Evolutionary conservation across 2,888 invertebrate species (phyloP), one percentile per base, ranked within the genome.

Genomic region (Apeira syringaria): DNA sequence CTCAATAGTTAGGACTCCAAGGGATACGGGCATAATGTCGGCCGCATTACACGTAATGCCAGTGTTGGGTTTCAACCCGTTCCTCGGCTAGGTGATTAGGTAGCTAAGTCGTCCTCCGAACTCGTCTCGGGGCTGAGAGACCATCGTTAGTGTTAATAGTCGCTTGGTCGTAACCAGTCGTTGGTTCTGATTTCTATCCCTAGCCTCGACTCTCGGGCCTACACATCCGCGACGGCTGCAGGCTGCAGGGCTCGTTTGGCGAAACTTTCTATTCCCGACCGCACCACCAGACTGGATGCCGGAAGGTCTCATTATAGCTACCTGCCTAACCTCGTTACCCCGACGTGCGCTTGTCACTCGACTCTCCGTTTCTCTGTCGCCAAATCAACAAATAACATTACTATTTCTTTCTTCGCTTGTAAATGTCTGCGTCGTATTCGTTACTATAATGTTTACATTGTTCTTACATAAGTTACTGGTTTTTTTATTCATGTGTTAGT

Each of bases 231-330:
- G 61, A 72, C 61, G 55, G 59, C n/a, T n/a, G n/a, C 56, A 4
- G 15, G 15, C 59, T 63, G 64, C 63, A 68, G 69, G 68, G 74
- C 74, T 66, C 53, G 70, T 69, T 67, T 65, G 61, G 68, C 65
- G 53, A 67, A 56, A 74, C 80, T 82, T 82, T 81, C 80, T 78
- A 79, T 68, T 72, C 72, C 68, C 61, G 59, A 64, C 65, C 61
- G 55, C 51, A 34, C 56, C 69, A 67, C 70, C 71, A 30, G 30
- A 45, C 36, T 35, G 31, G 30, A 70, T 59, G 64, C 68, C 80
- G 79, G 80, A 81, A 82, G 75, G 79, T 74, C 69, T 71, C 68
- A 80, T 80, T 80, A 80, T 69, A n/a, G n/a, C n/a, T n/a, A n/a
- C n/a, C n/a, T n/a, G n/a, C n/a, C n/a, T n/a, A 79, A 68, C 76